Evolutionary conservation across 2,113 vertebrate genomes (phyloP).

Genomic region (Nannobrachium achirus): DNA sequence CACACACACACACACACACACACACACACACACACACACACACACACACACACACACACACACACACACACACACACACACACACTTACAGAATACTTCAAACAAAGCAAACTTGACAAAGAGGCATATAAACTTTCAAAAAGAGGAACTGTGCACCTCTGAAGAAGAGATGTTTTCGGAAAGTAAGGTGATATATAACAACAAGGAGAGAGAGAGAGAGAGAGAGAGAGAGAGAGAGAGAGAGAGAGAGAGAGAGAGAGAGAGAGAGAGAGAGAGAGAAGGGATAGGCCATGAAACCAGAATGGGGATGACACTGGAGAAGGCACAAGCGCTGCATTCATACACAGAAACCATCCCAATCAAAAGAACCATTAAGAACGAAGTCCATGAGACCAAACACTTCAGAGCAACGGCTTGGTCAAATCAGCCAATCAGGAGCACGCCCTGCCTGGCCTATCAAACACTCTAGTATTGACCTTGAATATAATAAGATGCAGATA

Average conservation of each 20-base stretch:
- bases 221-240: neutral
- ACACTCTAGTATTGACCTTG: neutral
- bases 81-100: too few relatives aligned
- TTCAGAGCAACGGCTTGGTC: conserved; percentile 23
- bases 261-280: conserved; percentile 1
- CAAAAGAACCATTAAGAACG: conserved; percentile 74
- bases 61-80: too few relatives aligned
- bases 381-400: conserved; percentile 52
- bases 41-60: neutral
- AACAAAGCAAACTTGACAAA: too few relatives aligned
- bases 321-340: conserved; percentile 73
- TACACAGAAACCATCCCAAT: conserved; percentile 49
- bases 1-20: conserved; percentile 4
- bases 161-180: conserved; percentile 5
- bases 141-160: neutral
- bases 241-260: neutral
- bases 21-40: neutral
- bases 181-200: too few relatives aligned
- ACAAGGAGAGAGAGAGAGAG: neutral
- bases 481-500: too few relatives aligned
- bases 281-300: conserved; percentile 31
- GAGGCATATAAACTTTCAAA: neutral
- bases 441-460: conserved; percentile 4
- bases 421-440: neutral
- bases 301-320: conserved; percentile 41